phyloP scores from a whole-genome alignment of 2,113 vertebrate species.

The Sinocyclocheilus rhinocerous region DNA sequence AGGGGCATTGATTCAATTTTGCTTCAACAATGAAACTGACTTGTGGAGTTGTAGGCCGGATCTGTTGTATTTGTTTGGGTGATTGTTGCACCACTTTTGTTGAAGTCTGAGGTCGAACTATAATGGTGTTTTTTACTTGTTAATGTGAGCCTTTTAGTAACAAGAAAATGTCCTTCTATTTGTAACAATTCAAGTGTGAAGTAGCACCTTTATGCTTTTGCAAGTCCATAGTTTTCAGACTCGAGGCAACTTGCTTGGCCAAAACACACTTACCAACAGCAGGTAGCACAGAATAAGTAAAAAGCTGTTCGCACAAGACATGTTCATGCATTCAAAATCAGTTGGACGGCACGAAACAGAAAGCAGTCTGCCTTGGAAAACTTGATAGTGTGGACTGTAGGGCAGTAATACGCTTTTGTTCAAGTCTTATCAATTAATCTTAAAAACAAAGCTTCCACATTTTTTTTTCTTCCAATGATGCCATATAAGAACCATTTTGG shows the following conservation, averaged over 20 bases:
- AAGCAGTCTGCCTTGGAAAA: background rate
- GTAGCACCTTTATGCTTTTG: background rate
- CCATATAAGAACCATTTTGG: too few species aligned
- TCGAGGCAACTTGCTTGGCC: background rate
- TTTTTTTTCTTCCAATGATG: too few species aligned
- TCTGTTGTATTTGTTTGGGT: background rate
- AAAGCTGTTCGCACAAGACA: background rate
- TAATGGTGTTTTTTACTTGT: background rate
- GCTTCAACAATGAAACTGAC: background rate
- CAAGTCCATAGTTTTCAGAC: background rate
- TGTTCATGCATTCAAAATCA: background rate
- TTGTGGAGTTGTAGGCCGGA: background rate
- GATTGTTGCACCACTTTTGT: background rate
- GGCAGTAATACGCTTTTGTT: too few species aligned
- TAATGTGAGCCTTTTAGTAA: background rate
- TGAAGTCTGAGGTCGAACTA: background rate
- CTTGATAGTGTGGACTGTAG: background rate
- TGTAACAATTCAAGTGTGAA: conserved; percentile 12
- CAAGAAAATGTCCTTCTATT: background rate
- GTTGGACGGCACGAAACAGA: background rate
- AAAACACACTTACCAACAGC: background rate
- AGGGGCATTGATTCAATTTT: background rate
- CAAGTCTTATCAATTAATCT: background rate
- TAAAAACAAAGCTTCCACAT: too few species aligned
- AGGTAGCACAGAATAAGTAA: background rate